phyloP scores from a whole-genome alignment of 2,113 vertebrate species.

The Cynopterus brachyotis region DNA sequence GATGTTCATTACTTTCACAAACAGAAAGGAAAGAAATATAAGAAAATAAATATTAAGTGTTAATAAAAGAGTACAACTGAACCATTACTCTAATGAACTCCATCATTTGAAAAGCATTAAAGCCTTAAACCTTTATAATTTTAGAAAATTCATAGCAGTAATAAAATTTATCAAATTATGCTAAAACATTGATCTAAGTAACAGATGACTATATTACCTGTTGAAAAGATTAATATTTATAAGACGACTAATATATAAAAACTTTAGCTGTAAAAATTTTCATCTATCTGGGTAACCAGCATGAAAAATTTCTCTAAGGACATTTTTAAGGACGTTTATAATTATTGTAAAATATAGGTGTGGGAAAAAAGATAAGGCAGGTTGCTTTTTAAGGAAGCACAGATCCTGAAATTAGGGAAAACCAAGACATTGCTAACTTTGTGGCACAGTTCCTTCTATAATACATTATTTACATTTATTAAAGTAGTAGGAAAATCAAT shows the following conservation, averaged over 20 bases:
- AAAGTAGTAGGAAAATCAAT: constrained; percentile 16
- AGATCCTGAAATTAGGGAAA: not conserved
- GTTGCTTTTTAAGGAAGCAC: not conserved
- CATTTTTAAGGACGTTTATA: not conserved
- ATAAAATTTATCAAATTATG: not conserved
- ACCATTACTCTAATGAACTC: not conserved
- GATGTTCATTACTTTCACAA: not conserved
- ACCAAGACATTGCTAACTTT: not conserved
- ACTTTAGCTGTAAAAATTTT: not conserved
- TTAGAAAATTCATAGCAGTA: constrained; percentile 6
- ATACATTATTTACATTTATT: not conserved
- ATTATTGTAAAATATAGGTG: not conserved
- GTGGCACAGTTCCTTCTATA: not conserved
- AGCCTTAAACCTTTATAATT: not conserved
- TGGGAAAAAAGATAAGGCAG: not conserved
- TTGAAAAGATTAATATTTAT: not conserved
- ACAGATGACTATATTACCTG: not conserved
- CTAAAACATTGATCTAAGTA: not conserved
- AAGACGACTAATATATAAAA: not conserved
- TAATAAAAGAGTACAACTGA: not conserved
- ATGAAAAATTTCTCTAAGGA: not conserved
- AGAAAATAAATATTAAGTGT: not conserved
- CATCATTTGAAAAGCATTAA: not conserved
- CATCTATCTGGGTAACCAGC: not conserved
- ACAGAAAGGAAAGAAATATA: not conserved